Base-by-base conservation (phyloP, 2,113 vertebrate species). In the Spea bombifrons region DNA sequence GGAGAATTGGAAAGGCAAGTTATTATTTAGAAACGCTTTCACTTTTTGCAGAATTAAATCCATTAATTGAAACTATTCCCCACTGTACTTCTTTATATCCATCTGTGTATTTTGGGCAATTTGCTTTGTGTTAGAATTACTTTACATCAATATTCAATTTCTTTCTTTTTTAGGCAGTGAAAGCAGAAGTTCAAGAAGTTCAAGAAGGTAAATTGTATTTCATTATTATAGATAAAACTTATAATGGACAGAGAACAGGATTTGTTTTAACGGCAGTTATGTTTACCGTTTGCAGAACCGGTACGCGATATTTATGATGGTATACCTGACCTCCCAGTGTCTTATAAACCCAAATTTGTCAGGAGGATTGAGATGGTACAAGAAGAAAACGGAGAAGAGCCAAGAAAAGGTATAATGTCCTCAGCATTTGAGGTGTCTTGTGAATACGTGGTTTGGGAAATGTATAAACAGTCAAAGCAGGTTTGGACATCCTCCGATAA, bases 81-180 rank as follows among this genome's bases (percentile, higher is more conserved):
- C 30, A 30, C 30, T 30, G 30, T 30, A 30, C 30, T 30, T 30
- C 30, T 30, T 30, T 30, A 30, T 30, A 30, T 30, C 30, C 1
- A 30, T 30, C 30, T 30, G 30, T 2, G 2, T 30, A 30, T 30
- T 30, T 30, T 30, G 30, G 30, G 30, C 30, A 30, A 30, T 30
- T 30, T 30, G 30, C 30, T 30, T 30, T 30, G 30, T 30, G 30
- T 30, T 30, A 30, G 30, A 30, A 30, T 30, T 30, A 30, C 30
- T 2, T 30, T 30, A 30, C 30, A 30, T 30, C 30, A 30, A 30
- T 30, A 30, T 30, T 30, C 30, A 30, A 30, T 30, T 48, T 69
- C 86, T 85, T 89, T 90, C n/a, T 89, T 88, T 88, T 89, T 84
- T 86, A 98, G 96, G 94, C 94, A 83, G 86, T 95, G 86, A 94